Conservation (phyloP, 2,888 invertebrate genomes). For the Nysson spinosus region DNA sequence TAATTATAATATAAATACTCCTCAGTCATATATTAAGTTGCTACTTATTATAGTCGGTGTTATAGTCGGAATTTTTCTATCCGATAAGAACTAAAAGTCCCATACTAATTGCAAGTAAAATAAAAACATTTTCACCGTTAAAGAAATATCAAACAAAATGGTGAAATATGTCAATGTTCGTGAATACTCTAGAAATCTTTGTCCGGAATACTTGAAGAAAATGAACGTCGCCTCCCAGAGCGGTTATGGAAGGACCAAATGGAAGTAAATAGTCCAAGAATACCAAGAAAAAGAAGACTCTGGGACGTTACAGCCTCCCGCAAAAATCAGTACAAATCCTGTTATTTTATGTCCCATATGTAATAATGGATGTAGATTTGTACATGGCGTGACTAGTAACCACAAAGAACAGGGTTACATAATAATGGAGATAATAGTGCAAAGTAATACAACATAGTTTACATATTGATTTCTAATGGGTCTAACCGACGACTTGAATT, state of each 20-base stretch:
- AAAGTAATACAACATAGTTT: conserved; percentile 16
- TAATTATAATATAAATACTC: no score
- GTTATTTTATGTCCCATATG: no score
- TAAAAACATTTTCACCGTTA: not conserved
- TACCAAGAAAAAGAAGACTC: conserved; percentile 21
- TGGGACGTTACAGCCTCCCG: conserved; percentile 12
- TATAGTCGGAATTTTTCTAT: no score
- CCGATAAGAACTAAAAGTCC: no score
- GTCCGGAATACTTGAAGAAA: conserved; percentile 35
- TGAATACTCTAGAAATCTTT: conserved; percentile 36
- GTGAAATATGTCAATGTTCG: conserved; percentile 9
- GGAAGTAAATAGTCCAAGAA: conserved; percentile 39
- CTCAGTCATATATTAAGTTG: no score
- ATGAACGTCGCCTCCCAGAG: conserved; percentile 40
- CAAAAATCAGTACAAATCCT: conserved; percentile 24
- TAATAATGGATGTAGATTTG: no score
- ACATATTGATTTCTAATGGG: conserved; percentile 37
- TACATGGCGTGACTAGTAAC: not conserved
- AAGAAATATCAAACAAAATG: not conserved
- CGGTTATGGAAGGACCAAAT: conserved; percentile 23
- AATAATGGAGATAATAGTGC: conserved; percentile 19
- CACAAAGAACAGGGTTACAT: conserved; percentile 14
- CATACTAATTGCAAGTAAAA: no score
- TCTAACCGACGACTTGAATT: no score
- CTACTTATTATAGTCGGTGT: no score